These are phyloP conservation scores for Drosophila anceps DNA, from an alignment of 2,888 invertebrate genomes.

Conservation along the genomic window DNA sequence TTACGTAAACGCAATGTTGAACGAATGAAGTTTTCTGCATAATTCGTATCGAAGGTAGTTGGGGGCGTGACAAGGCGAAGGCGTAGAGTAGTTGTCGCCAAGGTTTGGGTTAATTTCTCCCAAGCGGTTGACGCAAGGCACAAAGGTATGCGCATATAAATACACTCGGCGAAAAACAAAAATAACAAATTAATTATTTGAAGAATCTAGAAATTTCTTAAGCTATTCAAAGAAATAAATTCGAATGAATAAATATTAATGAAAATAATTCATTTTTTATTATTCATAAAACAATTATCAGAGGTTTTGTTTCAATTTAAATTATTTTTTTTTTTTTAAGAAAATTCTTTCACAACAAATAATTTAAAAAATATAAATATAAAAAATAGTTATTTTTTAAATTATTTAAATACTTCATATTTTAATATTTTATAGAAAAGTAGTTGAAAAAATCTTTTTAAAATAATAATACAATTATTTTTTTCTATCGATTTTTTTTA, in stretches of 20 bases:
- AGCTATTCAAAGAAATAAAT: neutral
- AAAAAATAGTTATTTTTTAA: no score
- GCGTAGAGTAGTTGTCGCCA: constrained; percentile 8
- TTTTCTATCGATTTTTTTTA: no score
- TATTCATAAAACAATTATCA: neutral
- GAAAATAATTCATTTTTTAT: neutral
- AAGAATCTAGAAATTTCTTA: neutral
- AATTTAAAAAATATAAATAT: no score
- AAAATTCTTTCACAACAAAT: no score
- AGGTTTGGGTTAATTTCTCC: constrained; percentile 68
- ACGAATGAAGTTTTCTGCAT: constrained; percentile 75
- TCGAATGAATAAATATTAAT: neutral
- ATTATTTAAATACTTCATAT: no score
- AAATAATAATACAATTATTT: no score
- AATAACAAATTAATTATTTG: neutral
- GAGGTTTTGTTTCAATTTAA: neutral
- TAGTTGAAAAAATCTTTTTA: no score
- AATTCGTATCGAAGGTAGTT: constrained; percentile 54
- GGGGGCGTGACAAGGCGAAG: constrained; percentile 10
- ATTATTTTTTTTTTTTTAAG: neutral
- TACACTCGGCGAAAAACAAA: neutral
- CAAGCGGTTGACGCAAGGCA: constrained; percentile 51
- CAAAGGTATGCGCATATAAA: constrained; percentile 20
- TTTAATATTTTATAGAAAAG: no score
- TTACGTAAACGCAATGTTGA: constrained; percentile 72